Conservation (phyloP, 53 echinoderm and acorn worm species). For the Paracentrotus lividus region DNA sequence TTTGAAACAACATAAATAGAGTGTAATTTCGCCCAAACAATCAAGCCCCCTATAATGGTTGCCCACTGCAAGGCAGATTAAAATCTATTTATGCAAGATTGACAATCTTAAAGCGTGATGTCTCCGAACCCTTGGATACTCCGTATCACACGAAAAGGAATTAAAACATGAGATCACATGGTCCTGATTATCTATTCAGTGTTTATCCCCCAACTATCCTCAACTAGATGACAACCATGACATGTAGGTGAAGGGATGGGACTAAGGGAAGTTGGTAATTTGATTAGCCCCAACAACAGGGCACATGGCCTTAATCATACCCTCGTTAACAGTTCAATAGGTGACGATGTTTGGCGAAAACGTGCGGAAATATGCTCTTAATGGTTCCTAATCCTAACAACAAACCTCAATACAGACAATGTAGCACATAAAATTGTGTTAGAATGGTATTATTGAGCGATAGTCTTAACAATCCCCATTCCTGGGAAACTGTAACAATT, state of each 20-base stretch:
- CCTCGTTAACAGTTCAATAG: constrained; percentile 16
- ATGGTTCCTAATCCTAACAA: not conserved
- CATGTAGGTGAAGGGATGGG: not conserved
- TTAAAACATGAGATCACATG: not conserved
- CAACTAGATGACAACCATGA: not conserved
- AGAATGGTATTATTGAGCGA: not conserved
- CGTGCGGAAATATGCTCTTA: not conserved
- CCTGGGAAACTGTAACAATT: no score
- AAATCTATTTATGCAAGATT: no score
- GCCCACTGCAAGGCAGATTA: no score
- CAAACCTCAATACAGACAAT: not conserved
- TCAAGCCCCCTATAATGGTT: no score
- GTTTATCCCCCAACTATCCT: not conserved
- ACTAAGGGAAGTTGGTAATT: constrained; percentile 14
- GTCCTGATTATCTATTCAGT: not conserved
- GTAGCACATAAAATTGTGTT: not conserved
- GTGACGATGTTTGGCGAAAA: not conserved
- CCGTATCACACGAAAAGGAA: not conserved
- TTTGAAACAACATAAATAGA: no score
- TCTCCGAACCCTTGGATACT: not conserved
- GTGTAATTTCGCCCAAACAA: no score
- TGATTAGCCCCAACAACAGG: not conserved
- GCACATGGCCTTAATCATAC: constrained; percentile 3
- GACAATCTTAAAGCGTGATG: not conserved
- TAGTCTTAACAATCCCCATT: not conserved